These are phyloP conservation scores for Acomys russatus DNA, from an alignment of 2,797 vertebrate species.

Conservation along the genomic window DNA sequence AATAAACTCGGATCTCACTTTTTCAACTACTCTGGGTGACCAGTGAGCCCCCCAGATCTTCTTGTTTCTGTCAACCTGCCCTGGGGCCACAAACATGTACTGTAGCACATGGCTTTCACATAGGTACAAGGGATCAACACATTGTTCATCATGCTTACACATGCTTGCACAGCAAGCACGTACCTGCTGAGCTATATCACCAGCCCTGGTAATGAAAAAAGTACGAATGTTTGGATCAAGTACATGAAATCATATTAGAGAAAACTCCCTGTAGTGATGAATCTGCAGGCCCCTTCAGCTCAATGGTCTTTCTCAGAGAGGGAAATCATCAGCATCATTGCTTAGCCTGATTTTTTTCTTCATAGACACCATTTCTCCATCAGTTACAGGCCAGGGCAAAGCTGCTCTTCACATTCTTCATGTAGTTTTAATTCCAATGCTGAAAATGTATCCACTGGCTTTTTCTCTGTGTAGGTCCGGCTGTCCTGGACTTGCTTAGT, in stretches of 20 bases:
- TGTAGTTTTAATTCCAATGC: constrained; percentile 48
- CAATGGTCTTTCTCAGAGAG: background rate
- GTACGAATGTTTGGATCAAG: background rate
- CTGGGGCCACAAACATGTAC: background rate
- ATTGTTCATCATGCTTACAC: background rate
- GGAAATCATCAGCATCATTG: background rate
- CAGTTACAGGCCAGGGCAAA: background rate
- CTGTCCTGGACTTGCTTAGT: no score
- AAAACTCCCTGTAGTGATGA: background rate
- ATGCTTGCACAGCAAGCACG: background rate
- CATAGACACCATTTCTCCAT: background rate
- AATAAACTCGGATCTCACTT: background rate
- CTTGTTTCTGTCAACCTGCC: background rate
- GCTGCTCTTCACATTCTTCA: constrained; percentile 42
- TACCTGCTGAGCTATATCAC: background rate
- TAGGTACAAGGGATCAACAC: background rate
- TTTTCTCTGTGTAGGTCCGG: background rate
- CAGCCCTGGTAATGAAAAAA: constrained; percentile 13
- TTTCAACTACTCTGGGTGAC: background rate
- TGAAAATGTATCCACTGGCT: constrained; percentile 30
- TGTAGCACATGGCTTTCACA: background rate
- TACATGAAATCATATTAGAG: background rate
- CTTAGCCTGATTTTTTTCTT: constrained; percentile 24
- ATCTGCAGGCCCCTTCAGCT: background rate
- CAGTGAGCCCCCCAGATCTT: background rate